Base-by-base conservation (phyloP, 2,797 vertebrate genomes). In the Synanceia verrucosa region DNA sequence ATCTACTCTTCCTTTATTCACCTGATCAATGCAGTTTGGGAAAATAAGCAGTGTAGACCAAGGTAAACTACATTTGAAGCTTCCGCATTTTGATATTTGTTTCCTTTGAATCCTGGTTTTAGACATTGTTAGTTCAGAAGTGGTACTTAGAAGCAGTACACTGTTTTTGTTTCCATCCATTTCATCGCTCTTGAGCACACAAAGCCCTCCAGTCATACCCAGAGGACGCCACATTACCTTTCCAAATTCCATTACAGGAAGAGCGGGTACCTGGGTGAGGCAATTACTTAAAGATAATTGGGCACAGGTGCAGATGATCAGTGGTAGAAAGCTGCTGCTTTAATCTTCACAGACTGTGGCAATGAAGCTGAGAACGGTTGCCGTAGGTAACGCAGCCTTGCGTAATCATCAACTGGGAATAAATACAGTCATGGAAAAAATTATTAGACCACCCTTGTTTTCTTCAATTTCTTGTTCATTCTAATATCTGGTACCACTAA, bases 241-340 rank as follows among this genome's bases (percentile, higher is more conserved):
- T 74, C 81, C 84, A 88, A 81, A 89, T 86, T 87, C 77, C 73
- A 88, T 89, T 89, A 90, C 78, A 84, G 77, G 65, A 85, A 63
- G 74, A 75, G 76, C 72, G 52, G 84, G 78, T 89, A 82, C 84
- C 81, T 76, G 75, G 81, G 85, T 73, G 82, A 90, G 80, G 86
- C 84, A 89, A 88, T 92, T 91, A 90, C 84, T 88, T 85, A 84
- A 68, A 58, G 65, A 85, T 93, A 94, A 94, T 92, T 93, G 90
- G 89, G 51, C 83, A 71, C 88, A 93, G 92, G 91, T 93, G 93
- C 86, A 83, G 79, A 84, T 88, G 87, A 93, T 89, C 83, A 89
- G 85, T 78, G 77, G 79, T 70, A 71, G 82, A 83, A 88, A 88
- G 82, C 77, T 83, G 84, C 76, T 83, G 79, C 79, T 90, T 89